Percentiles rank a stretch among this genome's conserved stretches.
phyloP scores from a whole-genome alignment of 2,797 vertebrate species.

The Tamandua tetradactyla region DNA sequence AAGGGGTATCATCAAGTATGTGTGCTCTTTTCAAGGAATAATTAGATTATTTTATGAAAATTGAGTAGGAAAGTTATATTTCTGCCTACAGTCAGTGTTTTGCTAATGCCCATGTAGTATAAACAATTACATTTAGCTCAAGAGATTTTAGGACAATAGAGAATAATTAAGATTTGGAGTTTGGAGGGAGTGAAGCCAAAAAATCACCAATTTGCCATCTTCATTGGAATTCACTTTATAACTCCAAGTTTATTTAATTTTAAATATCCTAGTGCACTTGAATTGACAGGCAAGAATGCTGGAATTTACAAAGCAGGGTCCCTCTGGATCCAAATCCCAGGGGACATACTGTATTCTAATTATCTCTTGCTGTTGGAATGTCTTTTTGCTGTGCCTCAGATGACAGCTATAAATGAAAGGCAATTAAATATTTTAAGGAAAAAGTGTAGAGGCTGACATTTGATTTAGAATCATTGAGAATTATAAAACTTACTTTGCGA shows the following conservation, averaged over 20 bases:
- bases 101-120: background rate
- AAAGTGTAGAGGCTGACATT: conserved; percentile 48
- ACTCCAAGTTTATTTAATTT: conserved; percentile 56
- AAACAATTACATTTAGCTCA: conserved; percentile 5
- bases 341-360: conserved; percentile 33
- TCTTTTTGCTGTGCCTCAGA: conserved; percentile 46
- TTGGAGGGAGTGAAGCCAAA: conserved; percentile 29
- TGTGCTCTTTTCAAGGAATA: background rate
- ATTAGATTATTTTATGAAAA: conserved; percentile 21
- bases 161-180: conserved; percentile 37
- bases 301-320: background rate
- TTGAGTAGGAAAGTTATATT: background rate
- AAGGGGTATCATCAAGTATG: background rate
- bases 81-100: background rate
- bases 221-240: conserved; percentile 57
- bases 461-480: conserved; percentile 63
- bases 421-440: conserved; percentile 40
- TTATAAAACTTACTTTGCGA: conserved; percentile 58
- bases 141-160: conserved; percentile 47
- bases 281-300: conserved; percentile 43
- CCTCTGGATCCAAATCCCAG: background rate
- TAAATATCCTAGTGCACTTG: conserved; percentile 37
- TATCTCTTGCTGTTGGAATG: conserved; percentile 46
- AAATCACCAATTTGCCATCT: conserved; percentile 44
- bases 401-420: conserved; percentile 63